phyloP scores from a whole-genome alignment of 1,140 invertebrate genomes.

The Carcinoscorpius rotundicauda region DNA sequence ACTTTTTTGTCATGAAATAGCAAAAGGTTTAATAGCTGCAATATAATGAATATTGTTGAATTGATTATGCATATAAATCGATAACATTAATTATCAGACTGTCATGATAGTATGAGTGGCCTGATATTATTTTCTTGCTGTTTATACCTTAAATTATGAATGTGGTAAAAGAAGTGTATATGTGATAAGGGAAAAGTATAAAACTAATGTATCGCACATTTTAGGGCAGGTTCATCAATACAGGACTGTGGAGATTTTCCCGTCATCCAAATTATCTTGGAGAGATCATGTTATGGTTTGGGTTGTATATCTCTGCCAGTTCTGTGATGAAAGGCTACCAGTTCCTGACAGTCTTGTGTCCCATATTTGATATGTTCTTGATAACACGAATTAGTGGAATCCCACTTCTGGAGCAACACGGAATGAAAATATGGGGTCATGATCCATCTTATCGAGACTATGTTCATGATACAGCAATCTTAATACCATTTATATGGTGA shows the following conservation, averaged over 20 bases:
- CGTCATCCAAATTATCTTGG: conserved; percentile 93
- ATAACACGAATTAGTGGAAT: conserved; percentile 31
- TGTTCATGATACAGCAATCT: conserved; percentile 27
- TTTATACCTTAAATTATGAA: too few relatives aligned
- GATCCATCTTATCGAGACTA: conserved; percentile 29
- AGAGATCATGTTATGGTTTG: conserved; percentile 88
- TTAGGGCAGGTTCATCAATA: conserved; percentile 29
- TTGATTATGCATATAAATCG: too few relatives aligned
- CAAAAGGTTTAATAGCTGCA: too few relatives aligned
- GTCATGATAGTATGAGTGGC: too few relatives aligned
- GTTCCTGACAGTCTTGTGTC: conserved; percentile 36
- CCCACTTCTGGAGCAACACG: conserved; percentile 29
- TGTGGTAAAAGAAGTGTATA: too few relatives aligned
- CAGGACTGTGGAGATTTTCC: conserved; percentile 75
- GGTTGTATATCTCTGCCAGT: conserved; percentile 75
- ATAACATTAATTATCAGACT: too few relatives aligned
- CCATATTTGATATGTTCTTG: conserved; percentile 29
- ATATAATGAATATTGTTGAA: too few relatives aligned
- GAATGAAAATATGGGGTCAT: conserved; percentile 28
- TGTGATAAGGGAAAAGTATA: too few relatives aligned
- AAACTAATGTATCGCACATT: not conserved
- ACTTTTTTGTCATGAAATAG: too few relatives aligned
- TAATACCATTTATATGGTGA: conserved; percentile 31
- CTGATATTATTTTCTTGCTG: too few relatives aligned
- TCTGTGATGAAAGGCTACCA: conserved; percentile 68